Evolutionary conservation across 2,113 vertebrate genomes (phyloP).

Genomic region (Crotalus horridus): DNA sequence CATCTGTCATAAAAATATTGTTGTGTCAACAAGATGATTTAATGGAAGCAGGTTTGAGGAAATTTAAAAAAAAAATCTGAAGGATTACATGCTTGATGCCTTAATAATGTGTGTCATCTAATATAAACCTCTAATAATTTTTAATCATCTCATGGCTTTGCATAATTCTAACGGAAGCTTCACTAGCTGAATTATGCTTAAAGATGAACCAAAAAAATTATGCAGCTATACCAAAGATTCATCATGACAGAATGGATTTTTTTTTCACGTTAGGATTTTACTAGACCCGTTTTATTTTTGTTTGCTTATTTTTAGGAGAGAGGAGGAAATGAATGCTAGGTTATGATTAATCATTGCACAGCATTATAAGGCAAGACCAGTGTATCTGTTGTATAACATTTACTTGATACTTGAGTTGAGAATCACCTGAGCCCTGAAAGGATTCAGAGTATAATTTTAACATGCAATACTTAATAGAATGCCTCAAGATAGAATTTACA

Average conservation of each 20-base stretch:
- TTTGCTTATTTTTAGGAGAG: not conserved
- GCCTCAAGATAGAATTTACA: not conserved
- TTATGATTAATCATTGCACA: not conserved
- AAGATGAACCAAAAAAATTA: slow-evolving; percentile 11
- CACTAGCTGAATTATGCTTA: not conserved
- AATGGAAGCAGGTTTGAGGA: not conserved
- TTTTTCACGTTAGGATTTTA: slow-evolving; percentile 11
- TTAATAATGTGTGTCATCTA: not conserved
- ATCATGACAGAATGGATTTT: not conserved
- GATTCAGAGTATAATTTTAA: not conserved
- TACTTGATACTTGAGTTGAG: not conserved
- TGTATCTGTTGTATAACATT: not conserved
- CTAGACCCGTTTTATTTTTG: not conserved
- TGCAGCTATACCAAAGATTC: not conserved
- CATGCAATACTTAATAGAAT: not conserved
- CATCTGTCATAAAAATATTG: not conserved
- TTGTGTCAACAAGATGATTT: not conserved
- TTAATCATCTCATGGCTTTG: not conserved
- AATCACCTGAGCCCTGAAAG: not conserved
- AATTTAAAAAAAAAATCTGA: slow-evolving; percentile 5
- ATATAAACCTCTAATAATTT: not conserved
- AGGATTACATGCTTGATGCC: not conserved
- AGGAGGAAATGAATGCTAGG: slow-evolving; percentile 9
- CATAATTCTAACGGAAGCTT: slow-evolving; percentile 9
- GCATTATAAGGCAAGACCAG: not conserved